A percentile compares a stretch with the other conserved stretches of the same genome.
Conservation (phyloP, 2,113 vertebrate genomes). For the Chaetodon auriga region DNA sequence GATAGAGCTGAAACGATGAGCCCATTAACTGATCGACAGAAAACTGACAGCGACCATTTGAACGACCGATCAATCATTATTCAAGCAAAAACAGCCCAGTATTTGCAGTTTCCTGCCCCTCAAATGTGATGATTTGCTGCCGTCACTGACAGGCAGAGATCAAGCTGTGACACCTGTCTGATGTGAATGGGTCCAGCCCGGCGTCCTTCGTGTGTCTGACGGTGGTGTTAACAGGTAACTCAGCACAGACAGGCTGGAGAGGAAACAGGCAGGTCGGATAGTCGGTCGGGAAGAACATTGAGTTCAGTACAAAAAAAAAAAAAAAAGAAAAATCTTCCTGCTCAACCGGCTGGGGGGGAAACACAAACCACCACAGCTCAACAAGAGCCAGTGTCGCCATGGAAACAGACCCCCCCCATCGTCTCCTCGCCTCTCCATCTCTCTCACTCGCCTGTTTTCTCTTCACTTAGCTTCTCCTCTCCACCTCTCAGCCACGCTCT, state of each 20-base stretch:
- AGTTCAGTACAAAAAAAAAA: slow-evolving; percentile 28
- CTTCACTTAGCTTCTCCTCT: slow-evolving; percentile 22
- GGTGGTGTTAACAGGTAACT: background rate
- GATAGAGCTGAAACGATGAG: too few species aligned
- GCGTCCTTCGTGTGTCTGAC: background rate
- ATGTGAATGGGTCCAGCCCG: background rate
- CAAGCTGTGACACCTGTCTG: too few species aligned
- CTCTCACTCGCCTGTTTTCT: slow-evolving; percentile 37
- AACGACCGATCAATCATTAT: too few species aligned
- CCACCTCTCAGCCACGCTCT: slow-evolving; percentile 8
- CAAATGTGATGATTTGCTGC: too few species aligned
- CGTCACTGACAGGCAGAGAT: too few species aligned
- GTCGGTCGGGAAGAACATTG: slow-evolving; percentile 11
- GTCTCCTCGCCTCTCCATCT: slow-evolving; percentile 3
- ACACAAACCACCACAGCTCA: slow-evolving; percentile 1
- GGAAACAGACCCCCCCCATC: slow-evolving; percentile 58
- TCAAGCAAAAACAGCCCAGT: too few species aligned
- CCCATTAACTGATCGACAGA: too few species aligned
- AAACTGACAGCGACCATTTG: too few species aligned
- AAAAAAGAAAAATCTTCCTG: slow-evolving; percentile 22
- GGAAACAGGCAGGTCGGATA: background rate
- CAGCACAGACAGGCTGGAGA: background rate
- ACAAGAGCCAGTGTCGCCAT: slow-evolving; percentile 44
- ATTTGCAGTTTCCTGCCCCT: too few species aligned
- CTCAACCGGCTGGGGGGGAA: background rate